phyloP scores from a whole-genome alignment of 2,113 vertebrate genomes.

The Columba janthina region DNA sequence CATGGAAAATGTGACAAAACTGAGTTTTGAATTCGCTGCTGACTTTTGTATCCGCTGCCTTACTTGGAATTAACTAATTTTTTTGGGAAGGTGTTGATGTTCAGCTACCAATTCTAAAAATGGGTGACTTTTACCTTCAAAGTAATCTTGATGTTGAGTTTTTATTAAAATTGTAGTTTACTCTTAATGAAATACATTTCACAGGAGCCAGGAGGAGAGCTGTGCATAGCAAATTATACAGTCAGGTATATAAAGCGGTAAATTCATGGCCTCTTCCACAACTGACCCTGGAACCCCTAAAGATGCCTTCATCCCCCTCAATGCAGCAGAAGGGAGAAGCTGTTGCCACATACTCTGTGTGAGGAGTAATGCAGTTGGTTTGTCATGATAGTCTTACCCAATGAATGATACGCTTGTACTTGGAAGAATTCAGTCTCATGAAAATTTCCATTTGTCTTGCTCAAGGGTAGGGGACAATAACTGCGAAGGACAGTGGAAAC shows the following conservation, averaged over 20 bases:
- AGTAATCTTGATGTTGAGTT: neutral
- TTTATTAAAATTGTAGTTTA: neutral
- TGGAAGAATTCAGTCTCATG: neutral
- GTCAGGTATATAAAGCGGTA: neutral
- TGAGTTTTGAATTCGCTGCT: neutral
- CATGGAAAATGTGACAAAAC: constrained; percentile 35
- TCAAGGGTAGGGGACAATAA: neutral
- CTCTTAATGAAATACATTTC: neutral
- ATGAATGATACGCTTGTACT: neutral
- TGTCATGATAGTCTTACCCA: neutral
- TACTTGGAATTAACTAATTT: neutral
- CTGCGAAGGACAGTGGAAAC: neutral
- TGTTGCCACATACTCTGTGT: neutral
- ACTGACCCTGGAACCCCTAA: neutral
- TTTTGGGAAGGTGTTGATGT: constrained; percentile 2
- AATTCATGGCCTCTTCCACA: neutral
- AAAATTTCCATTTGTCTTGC: neutral
- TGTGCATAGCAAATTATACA: no score
- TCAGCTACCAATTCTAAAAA: neutral
- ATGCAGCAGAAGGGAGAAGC: neutral
- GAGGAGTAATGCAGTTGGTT: neutral
- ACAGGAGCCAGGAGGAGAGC: neutral
- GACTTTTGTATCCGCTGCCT: neutral
- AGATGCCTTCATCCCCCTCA: neutral
- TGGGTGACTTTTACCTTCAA: neutral